Percentiles rank a stretch among this genome's conserved stretches.
phyloP scores from a whole-genome alignment of 1,140 invertebrate genomes.

The Cotesia chilonis region DNA sequence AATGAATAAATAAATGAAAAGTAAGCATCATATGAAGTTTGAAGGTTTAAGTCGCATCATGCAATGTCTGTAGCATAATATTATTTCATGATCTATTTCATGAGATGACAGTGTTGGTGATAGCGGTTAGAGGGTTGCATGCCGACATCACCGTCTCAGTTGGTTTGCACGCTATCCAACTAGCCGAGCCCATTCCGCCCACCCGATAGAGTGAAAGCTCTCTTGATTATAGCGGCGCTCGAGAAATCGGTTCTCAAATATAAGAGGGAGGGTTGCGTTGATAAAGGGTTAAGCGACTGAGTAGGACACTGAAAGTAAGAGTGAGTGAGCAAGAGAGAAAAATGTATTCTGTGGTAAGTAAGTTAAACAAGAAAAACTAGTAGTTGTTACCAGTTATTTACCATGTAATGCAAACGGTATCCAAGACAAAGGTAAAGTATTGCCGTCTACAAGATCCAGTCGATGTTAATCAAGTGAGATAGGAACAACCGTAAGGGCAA shows the following conservation, averaged over 20 bases:
- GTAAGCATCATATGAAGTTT: too few relatives aligned
- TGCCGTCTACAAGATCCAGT: neutral
- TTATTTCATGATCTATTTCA: slow-evolving; percentile 53
- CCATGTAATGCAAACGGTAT: slow-evolving; percentile 42
- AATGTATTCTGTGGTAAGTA: slow-evolving; percentile 8
- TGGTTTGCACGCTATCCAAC: slow-evolving; percentile 47
- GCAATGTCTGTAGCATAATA: slow-evolving; percentile 46
- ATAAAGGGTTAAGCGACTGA: too few relatives aligned
- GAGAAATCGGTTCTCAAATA: slow-evolving; percentile 26
- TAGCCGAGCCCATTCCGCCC: slow-evolving; percentile 26
- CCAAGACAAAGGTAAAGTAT: neutral
- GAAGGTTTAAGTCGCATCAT: slow-evolving; percentile 38
- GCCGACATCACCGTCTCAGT: slow-evolving; percentile 43
- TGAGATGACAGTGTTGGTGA: slow-evolving; percentile 49
- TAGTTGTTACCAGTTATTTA: slow-evolving; percentile 50
- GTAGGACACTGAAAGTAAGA: too few relatives aligned
- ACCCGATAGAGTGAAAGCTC: slow-evolving; percentile 22
- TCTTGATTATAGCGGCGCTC: slow-evolving; percentile 22
- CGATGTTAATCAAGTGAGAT: slow-evolving; percentile 29
- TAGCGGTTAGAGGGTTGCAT: slow-evolving; percentile 50
- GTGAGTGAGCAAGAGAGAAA: neutral
- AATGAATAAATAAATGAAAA: too few relatives aligned
- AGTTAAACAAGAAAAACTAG: slow-evolving; percentile 21
- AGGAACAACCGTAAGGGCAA: slow-evolving; percentile 8
- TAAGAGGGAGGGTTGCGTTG: slow-evolving; percentile 8